A percentile compares a stretch with the other conserved stretches of the same genome.
Evolutionary conservation across 1,140 invertebrate species (phyloP).

Genomic region (Lysiphlebus fabarum): DNA sequence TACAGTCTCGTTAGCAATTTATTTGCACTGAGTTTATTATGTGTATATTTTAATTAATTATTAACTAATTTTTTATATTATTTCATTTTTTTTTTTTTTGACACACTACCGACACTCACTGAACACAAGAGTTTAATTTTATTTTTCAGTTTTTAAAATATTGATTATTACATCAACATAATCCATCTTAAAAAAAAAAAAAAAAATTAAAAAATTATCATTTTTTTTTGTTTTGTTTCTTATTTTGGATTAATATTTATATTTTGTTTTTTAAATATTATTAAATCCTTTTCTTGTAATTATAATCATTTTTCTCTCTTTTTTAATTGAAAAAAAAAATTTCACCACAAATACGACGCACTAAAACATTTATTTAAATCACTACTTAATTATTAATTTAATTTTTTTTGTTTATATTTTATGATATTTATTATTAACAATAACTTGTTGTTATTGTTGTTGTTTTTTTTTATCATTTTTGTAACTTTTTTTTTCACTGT

Average conservation of each 20-base stretch:
- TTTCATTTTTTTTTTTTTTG: conserved; percentile 21
- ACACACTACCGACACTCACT: conserved; percentile 34
- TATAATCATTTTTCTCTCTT: too few relatives aligned
- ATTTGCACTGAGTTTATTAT: conserved; percentile 22
- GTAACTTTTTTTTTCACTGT: conserved; percentile 19
- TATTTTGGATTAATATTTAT: conserved; percentile 12
- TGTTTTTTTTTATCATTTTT: conserved; percentile 54
- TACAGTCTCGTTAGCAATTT: conserved; percentile 18
- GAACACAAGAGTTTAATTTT: conserved; percentile 38
- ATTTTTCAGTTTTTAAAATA: not conserved
- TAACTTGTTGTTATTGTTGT: not conserved
- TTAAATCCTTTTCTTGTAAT: too few relatives aligned
- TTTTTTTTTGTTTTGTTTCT: conserved; percentile 22
- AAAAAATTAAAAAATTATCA: not conserved
- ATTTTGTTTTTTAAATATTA: too few relatives aligned
- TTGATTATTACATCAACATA: too few relatives aligned
- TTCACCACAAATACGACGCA: too few relatives aligned
- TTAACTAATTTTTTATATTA: conserved; percentile 17
- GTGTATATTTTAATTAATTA: conserved; percentile 10
- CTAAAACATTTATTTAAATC: too few relatives aligned
- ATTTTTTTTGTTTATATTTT: too few relatives aligned
- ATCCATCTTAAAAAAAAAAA: not conserved
- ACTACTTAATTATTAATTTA: too few relatives aligned
- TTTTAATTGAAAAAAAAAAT: too few relatives aligned
- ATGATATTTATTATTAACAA: not conserved